These are phyloP conservation scores for Dascillus cervinus DNA, from an alignment of 2,888 invertebrate species.

Conservation along the genomic window DNA sequence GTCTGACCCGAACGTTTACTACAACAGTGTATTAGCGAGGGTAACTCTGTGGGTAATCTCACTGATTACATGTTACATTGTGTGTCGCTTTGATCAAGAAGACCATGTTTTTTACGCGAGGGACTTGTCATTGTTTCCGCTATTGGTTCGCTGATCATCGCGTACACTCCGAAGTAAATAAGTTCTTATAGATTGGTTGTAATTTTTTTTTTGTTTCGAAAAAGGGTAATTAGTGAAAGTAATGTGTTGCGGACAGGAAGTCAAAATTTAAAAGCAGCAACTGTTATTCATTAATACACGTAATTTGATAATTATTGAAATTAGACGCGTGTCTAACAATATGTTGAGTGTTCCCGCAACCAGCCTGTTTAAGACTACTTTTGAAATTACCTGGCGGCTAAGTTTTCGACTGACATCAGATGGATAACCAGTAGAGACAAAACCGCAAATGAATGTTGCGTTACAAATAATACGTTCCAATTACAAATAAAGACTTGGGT, in stretches of 20 bases:
- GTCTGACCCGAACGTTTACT: conserved; percentile 3
- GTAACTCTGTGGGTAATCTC: conserved; percentile 30
- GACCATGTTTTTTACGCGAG: conserved; percentile 39
- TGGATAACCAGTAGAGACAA: too few relatives aligned
- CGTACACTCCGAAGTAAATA: conserved; percentile 14
- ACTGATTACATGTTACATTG: conserved; percentile 41
- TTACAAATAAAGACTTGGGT: too few relatives aligned
- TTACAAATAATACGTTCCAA: too few relatives aligned
- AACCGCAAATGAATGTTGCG: too few relatives aligned
- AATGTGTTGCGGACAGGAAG: too few relatives aligned
- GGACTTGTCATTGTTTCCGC: conserved; percentile 39
- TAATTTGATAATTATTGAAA: conserved; percentile 3
- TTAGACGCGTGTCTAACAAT: conserved; percentile 12
- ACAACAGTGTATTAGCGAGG: conserved; percentile 19
- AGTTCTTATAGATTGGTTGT: conserved; percentile 8
- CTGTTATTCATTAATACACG: too few relatives aligned
- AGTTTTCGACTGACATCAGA: neutral
- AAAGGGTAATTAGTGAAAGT: too few relatives aligned
- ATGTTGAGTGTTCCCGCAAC: conserved; percentile 14
- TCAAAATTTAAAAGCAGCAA: too few relatives aligned
- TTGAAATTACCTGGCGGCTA: conserved; percentile 5
- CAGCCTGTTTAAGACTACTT: conserved; percentile 18
- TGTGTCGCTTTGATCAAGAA: conserved; percentile 39
- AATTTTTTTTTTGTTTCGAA: too few relatives aligned
- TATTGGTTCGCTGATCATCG: conserved; percentile 18